Evolutionary conservation across 1,140 invertebrate species (phyloP).

Genomic region (Ostrea edulis): DNA sequence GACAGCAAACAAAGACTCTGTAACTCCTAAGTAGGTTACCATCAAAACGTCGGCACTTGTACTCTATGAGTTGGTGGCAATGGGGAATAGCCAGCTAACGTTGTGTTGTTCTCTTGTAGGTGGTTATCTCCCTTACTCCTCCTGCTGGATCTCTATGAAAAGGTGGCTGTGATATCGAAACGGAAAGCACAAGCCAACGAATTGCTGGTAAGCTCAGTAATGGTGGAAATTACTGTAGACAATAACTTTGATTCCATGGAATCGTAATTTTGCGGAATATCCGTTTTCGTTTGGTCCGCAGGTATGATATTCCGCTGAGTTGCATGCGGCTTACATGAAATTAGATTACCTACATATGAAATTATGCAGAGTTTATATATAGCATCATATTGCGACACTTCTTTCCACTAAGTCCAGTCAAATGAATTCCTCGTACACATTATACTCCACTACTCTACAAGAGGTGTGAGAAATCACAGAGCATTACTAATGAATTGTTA

Average conservation of each 20-base stretch:
- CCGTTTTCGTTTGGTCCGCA: too few species aligned
- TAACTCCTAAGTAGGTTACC: constrained; percentile 69
- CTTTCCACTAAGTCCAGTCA: too few species aligned
- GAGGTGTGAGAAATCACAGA: too few species aligned
- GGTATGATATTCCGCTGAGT: too few species aligned
- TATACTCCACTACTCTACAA: too few species aligned
- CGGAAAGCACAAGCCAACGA: constrained; percentile 87
- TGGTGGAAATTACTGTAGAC: neutral
- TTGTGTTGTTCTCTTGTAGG: constrained; percentile 78
- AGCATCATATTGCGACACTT: too few species aligned
- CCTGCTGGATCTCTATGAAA: constrained; percentile 90
- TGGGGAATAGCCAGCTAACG: neutral
- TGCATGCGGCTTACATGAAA: too few species aligned
- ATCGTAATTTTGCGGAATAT: too few species aligned
- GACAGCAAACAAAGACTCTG: constrained; percentile 59
- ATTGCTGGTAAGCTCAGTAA: constrained; percentile 78
- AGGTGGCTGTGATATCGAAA: constrained; percentile 86
- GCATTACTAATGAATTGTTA: neutral
- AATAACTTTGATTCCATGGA: too few species aligned
- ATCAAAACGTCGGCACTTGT: neutral
- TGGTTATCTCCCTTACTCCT: constrained; percentile 90
- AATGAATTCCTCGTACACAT: too few species aligned
- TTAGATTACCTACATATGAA: too few species aligned
- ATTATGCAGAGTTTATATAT: too few species aligned
- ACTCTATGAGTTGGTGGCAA: neutral